These are phyloP conservation scores for Lysandra coridon DNA, from an alignment of 2,888 invertebrate genomes.

Conservation along the genomic window DNA sequence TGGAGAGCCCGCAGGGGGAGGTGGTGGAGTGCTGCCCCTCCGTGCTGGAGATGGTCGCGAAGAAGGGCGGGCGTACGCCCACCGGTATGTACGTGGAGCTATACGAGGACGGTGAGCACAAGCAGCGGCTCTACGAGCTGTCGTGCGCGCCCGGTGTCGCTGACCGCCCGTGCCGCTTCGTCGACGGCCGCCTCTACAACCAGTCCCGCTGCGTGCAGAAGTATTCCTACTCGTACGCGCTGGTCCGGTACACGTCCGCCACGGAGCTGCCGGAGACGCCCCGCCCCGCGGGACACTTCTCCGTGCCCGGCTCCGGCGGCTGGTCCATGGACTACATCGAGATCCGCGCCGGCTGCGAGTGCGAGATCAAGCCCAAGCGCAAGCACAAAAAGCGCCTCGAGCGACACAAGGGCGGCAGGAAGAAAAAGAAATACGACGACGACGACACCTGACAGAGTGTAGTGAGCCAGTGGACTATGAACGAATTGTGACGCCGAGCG, in stretches of 20 bases:
- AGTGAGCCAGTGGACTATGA: slow-evolving; percentile 63
- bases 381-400: slow-evolving; percentile 59
- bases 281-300: slow-evolving; percentile 65
- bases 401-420: slow-evolving; percentile 63
- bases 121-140: slow-evolving; percentile 88
- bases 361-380: slow-evolving; percentile 84
- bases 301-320: slow-evolving; percentile 78
- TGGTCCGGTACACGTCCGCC: slow-evolving; percentile 83
- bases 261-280: slow-evolving; percentile 64
- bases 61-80: slow-evolving; percentile 87
- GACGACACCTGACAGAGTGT: slow-evolving; percentile 66
- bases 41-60: slow-evolving; percentile 87
- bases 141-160: slow-evolving; percentile 87
- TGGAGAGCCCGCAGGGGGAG: slow-evolving; percentile 71
- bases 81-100: slow-evolving; percentile 86
- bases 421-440: slow-evolving; percentile 58
- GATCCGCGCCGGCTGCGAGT: slow-evolving; percentile 91
- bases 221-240: slow-evolving; percentile 91
- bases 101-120: slow-evolving; percentile 85
- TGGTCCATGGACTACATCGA: slow-evolving; percentile 92
- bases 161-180: slow-evolving; percentile 86
- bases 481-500: slow-evolving; percentile 54
- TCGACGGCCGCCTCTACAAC: slow-evolving; percentile 84
- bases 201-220: slow-evolving; percentile 91
- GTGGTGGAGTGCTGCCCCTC: slow-evolving; percentile 91